Evolutionary conservation across 2,888 invertebrate genomes (phyloP), one percentile per base, ranked within the genome.

Genomic region (Amblyjoppa proteus): DNA sequence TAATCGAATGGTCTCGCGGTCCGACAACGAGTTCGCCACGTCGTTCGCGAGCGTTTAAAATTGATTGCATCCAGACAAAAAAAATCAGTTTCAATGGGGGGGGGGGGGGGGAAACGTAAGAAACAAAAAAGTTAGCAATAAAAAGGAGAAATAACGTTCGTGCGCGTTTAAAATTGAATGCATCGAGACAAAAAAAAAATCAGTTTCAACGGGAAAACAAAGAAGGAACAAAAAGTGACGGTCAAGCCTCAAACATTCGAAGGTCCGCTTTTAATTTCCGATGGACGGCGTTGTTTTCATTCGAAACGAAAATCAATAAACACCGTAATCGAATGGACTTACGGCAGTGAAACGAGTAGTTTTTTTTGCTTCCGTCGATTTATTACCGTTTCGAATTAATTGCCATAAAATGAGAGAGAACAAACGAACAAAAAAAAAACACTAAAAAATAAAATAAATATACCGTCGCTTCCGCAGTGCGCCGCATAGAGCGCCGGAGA

Each of bases 401-500:
- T 45, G 45, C 45, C 16, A 45, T 45, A 45, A 45, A 45, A 16
- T 45, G 45, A 45, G 45, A 20, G 53, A 20, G 20, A 20, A 20
- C 20, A 20, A 20, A 20, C 20, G 0, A 53, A n/a, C n/a, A 20
- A 53, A 20, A 20, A 58, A 58, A 25, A 56, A 0, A 34, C 6
- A 34, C 41, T 41, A 56, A 25, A 56, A 9, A 7, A 25, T 20
- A 28, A 58, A 28, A 25, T 13, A 58, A 28, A 58, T 25, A 58
- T 41, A 41, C 9, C 41, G 76, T 76, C 70, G 75, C 49, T 81
- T 81, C 25, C 61, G 58, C 68, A 56, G 45, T 25, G 49, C 49
- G 69, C 28, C 58, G 58, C 45, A 58, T 25, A 13, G 58, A 58
- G 58, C 11, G 25, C 58, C 28, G 2, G 58, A 58, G 58, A 58